Conservation (phyloP, 2,113 vertebrate species). For the Scomber scombrus region DNA sequence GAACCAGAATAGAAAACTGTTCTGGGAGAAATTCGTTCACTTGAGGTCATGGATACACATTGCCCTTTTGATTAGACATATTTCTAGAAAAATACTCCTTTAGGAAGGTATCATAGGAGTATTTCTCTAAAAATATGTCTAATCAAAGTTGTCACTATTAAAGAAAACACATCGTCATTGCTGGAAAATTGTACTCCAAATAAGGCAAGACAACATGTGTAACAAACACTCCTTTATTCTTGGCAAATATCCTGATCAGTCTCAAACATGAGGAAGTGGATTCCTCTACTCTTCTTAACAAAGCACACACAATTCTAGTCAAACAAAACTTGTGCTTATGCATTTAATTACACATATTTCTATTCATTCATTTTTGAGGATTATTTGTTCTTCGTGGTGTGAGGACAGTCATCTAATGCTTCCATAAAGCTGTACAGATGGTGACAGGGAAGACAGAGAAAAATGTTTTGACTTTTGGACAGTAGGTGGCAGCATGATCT, state of each 20-base stretch:
- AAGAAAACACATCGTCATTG: neutral
- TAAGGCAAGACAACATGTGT: neutral
- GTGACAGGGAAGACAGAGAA: neutral
- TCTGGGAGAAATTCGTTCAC: neutral
- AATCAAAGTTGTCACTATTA: neutral
- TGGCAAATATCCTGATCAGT: neutral
- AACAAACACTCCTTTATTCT: constrained; percentile 13
- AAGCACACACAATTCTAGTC: neutral
- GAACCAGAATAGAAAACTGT: neutral
- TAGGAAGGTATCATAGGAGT: too few relatives aligned
- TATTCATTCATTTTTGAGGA: neutral
- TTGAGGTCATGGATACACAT: constrained; percentile 5
- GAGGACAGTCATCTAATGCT: neutral
- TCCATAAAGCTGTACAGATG: neutral
- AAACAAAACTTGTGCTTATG: constrained; percentile 6
- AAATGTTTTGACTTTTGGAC: neutral
- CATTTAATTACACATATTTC: neutral
- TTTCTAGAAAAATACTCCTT: too few relatives aligned
- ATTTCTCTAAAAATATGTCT: too few relatives aligned
- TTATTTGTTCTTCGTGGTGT: neutral
- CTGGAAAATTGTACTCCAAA: neutral
- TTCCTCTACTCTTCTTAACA: neutral
- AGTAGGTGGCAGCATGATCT: constrained; percentile 13
- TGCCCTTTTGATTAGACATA: too few relatives aligned
- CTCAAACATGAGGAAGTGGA: neutral